A percentile compares a stretch with the other conserved stretches of the same genome.
Evolutionary conservation across 2,113 vertebrate species (phyloP).

Genomic region (Emydocephalus ijimae): DNA sequence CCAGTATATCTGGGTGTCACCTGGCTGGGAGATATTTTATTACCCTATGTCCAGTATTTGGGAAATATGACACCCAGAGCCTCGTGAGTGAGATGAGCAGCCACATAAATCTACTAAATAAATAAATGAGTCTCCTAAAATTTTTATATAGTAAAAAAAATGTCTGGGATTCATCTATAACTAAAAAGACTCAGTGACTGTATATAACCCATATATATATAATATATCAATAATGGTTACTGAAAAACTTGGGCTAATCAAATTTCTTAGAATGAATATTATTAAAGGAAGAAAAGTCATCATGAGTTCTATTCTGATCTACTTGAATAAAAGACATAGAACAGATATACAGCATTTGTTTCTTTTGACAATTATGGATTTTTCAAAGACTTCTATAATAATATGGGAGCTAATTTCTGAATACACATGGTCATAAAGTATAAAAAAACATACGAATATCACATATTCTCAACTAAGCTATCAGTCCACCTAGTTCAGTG

Average conservation of each 20-base stretch:
- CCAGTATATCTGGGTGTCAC: background rate
- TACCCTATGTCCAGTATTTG: background rate
- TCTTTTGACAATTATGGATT: background rate
- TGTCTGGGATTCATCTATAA: background rate
- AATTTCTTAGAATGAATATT: background rate
- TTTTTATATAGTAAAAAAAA: background rate
- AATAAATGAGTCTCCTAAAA: background rate
- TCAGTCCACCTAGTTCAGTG: background rate
- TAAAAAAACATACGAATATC: background rate
- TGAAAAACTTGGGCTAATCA: background rate
- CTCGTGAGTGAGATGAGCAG: background rate
- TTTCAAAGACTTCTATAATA: background rate
- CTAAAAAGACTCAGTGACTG: background rate
- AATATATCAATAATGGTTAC: background rate
- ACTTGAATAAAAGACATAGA: background rate
- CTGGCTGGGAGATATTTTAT: background rate
- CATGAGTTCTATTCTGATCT: background rate
- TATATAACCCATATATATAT: background rate
- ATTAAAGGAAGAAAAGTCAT: background rate
- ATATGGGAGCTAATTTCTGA: background rate
- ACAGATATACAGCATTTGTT: background rate
- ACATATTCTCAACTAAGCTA: background rate
- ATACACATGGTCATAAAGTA: background rate
- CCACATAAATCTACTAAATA: background rate
- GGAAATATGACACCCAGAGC: background rate